These are phyloP conservation scores for Oreonectes daqikongensis DNA, from an alignment of 2,797 vertebrate species.

Conservation along the genomic window DNA sequence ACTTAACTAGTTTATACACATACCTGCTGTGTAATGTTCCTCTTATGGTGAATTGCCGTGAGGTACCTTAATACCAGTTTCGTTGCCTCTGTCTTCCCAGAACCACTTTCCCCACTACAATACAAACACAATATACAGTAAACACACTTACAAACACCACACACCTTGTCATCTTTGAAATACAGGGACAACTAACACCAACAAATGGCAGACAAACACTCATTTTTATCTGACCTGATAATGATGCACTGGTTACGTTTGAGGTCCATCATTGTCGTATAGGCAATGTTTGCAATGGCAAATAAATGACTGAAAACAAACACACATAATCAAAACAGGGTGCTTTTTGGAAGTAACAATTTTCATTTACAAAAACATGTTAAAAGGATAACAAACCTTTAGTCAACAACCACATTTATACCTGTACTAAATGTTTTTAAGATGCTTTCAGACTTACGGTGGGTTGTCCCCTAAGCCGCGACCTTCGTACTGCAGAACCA, in stretches of 20 bases:
- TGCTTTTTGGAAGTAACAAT: not conserved
- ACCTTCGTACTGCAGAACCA: conserved; percentile 89
- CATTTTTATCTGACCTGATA: conserved; percentile 83
- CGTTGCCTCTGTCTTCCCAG: conserved; percentile 94
- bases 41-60: conserved; percentile 90
- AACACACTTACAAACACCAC: no score
- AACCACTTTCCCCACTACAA: conserved; percentile 92
- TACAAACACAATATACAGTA: conserved; percentile 21
- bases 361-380: not conserved
- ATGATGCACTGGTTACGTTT: conserved; percentile 97
- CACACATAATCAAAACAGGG: not conserved
- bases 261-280: conserved; percentile 95
- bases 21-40: conserved; percentile 83
- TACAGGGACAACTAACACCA: no score
- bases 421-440: not conserved
- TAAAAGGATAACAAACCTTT: not conserved
- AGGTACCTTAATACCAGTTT: conserved; percentile 93
- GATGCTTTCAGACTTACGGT: conserved; percentile 82
- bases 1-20: no score
- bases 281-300: conserved; percentile 90
- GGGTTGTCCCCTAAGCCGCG: conserved; percentile 90
- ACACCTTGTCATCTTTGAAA: no score
- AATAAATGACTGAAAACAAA: conserved; percentile 88
- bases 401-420: not conserved
- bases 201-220: no score